Percentiles rank a stretch among this genome's conserved stretches.
Conservation (phyloP, 2,113 vertebrate genomes). For the Galeopterus variegatus region DNA sequence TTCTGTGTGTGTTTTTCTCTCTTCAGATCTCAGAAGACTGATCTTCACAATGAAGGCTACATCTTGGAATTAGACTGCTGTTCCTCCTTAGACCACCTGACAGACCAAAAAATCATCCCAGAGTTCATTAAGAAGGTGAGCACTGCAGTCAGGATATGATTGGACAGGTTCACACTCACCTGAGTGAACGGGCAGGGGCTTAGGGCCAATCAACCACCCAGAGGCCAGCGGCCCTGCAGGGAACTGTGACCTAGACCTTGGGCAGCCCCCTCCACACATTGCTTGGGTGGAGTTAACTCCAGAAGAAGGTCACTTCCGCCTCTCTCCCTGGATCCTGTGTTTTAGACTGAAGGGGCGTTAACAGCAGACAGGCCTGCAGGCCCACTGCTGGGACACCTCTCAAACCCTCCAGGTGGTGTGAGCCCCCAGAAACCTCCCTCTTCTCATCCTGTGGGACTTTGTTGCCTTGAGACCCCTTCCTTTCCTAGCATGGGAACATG, state of each 20-base stretch:
- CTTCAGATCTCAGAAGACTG: conserved; percentile 87
- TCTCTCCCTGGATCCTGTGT: neutral
- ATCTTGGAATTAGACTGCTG: conserved; percentile 94
- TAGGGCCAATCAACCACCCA: fast-evolving
- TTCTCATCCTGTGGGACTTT: neutral
- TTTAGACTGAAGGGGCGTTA: neutral
- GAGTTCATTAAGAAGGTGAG: conserved; percentile 98
- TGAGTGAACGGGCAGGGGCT: neutral
- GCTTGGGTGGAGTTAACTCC: neutral
- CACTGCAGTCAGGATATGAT: fast-evolving
- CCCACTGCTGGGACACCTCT: neutral
- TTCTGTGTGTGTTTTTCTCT: conserved; percentile 67
- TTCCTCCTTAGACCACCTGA: conserved; percentile 92
- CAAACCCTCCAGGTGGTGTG: neutral
- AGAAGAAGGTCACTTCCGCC: neutral
- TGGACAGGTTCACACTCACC: fast-evolving
- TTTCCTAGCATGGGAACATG: neutral
- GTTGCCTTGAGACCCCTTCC: neutral
- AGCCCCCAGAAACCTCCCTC: neutral
- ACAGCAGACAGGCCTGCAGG: neutral
- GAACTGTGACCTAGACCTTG: neutral
- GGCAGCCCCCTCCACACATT: too few relatives aligned
- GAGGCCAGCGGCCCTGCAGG: fast-evolving
- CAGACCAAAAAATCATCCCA: conserved; percentile 94
- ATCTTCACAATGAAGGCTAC: conserved; percentile 88